Evolutionary conservation across 2,888 invertebrate genomes (phyloP).

Genomic region (Corbicula japonica): DNA sequence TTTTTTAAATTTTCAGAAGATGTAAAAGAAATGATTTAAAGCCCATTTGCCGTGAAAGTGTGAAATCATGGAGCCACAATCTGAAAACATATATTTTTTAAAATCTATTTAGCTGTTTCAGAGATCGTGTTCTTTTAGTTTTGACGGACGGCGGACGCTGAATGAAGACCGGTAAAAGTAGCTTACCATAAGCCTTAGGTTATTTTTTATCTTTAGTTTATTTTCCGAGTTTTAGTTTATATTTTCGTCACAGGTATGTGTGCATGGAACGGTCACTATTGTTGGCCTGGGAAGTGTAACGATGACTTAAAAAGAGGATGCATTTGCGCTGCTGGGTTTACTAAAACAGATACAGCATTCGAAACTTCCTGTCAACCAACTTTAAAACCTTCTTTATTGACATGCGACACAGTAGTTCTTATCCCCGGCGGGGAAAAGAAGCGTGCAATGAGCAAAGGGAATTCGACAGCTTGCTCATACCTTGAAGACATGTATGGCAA

Average conservation of each 20-base stretch:
- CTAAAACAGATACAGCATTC: background rate
- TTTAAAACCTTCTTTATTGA: background rate
- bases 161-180: background rate
- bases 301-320: conserved; percentile 20
- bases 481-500: conserved; percentile 28
- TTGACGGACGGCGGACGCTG: too few species aligned
- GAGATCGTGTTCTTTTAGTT: too few species aligned
- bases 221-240: too few species aligned
- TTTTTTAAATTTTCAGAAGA: too few species aligned
- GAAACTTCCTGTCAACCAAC: conserved; percentile 38
- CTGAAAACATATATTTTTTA: too few species aligned
- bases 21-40: too few species aligned
- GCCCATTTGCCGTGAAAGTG: too few species aligned
- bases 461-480: conserved; percentile 3
- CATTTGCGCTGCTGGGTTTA: conserved; percentile 18
- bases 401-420: conserved; percentile 9
- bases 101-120: too few species aligned
- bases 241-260: conserved; percentile 26
- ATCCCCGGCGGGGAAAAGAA: conserved; percentile 8
- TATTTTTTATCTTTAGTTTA: too few species aligned
- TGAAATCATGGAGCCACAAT: too few species aligned
- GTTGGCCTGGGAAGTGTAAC: conserved; percentile 38
- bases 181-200: too few species aligned
- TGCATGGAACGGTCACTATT: conserved; percentile 36
- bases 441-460: background rate